Percentiles rank a stretch among this genome's conserved stretches.
Evolutionary conservation across 2,888 invertebrate species (phyloP).

Genomic region (Drosophila mettleri): DNA sequence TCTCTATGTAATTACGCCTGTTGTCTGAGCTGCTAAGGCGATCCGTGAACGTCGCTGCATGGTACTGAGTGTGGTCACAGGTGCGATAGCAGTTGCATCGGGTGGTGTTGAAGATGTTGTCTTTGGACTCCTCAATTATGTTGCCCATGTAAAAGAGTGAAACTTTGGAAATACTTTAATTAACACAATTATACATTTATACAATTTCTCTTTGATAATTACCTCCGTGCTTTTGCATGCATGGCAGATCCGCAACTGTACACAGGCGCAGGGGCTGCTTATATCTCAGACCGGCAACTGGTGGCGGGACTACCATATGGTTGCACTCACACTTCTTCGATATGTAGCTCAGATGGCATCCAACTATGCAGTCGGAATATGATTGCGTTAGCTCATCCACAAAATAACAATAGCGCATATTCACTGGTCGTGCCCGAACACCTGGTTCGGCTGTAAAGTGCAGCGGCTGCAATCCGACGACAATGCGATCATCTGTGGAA

Average conservation of each 20-base stretch:
- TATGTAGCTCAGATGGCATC: constrained; percentile 63
- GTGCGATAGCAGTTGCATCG: constrained; percentile 72
- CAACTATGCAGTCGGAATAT: constrained; percentile 57
- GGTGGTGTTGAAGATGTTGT: constrained; percentile 51
- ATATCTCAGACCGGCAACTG: accelerated
- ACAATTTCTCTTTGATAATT: background rate
- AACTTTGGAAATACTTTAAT: constrained; percentile 31
- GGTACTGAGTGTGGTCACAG: constrained; percentile 71
- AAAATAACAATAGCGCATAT: constrained; percentile 69
- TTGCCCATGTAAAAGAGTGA: constrained; percentile 65
- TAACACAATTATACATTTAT: accelerated
- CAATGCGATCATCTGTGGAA: constrained; percentile 64
- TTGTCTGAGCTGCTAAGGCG: constrained; percentile 1
- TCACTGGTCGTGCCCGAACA: constrained; percentile 51
- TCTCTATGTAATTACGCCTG: constrained; percentile 30
- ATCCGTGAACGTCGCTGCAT: constrained; percentile 61
- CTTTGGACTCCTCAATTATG: constrained; percentile 61
- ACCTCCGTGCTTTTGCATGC: constrained; percentile 52
- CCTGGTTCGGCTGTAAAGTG: constrained; percentile 68
- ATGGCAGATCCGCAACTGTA: constrained; percentile 41
- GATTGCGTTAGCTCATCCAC: constrained; percentile 36
- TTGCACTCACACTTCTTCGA: constrained; percentile 59
- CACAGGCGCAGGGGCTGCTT: background rate
- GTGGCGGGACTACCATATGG: constrained; percentile 9
- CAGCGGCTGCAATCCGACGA: constrained; percentile 62